Percentiles rank a stretch among this genome's conserved stretches.
Conservation (phyloP, 2,888 invertebrate species). For the Ganaspis brasiliensis region DNA sequence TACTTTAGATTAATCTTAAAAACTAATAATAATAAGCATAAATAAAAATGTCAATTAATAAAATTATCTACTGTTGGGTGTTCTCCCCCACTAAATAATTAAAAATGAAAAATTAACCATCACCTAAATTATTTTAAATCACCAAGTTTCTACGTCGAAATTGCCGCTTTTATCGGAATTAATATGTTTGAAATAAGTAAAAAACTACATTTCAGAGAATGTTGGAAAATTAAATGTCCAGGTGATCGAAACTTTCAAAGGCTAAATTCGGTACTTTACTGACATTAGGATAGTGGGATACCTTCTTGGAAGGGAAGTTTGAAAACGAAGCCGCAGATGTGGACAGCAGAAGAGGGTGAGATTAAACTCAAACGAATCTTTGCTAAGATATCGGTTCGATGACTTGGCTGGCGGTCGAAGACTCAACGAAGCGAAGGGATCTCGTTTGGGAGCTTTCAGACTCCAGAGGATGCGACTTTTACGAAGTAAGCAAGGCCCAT, state of each 20-base stretch:
- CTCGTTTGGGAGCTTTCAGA: constrained; percentile 24
- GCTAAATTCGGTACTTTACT: neutral
- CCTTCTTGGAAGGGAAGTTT: constrained; percentile 4
- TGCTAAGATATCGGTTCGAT: constrained; percentile 42
- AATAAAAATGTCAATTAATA: too few relatives aligned
- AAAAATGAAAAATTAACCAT: too few relatives aligned
- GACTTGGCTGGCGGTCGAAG: constrained; percentile 26
- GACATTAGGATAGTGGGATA: neutral
- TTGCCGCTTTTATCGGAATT: too few relatives aligned
- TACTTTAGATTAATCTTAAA: too few relatives aligned
- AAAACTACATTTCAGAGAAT: neutral
- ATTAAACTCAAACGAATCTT: constrained; percentile 35
- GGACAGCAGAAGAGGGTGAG: constrained; percentile 10
- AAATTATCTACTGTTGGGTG: too few relatives aligned
- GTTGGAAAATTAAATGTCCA: constrained; percentile 4
- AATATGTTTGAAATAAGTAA: too few relatives aligned
- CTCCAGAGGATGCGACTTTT: constrained; percentile 32
- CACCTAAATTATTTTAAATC: too few relatives aligned
- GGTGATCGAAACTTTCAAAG: neutral
- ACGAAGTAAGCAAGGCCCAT: constrained; percentile 23
- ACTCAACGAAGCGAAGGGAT: constrained; percentile 23
- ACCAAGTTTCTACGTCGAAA: too few relatives aligned
- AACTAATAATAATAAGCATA: too few relatives aligned
- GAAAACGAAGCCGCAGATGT: constrained; percentile 28
- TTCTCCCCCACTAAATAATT: too few relatives aligned